Percentiles rank a stretch among this genome's conserved stretches.
phyloP scores from a whole-genome alignment of 2,888 invertebrate species.

The Apamea epomidion region DNA sequence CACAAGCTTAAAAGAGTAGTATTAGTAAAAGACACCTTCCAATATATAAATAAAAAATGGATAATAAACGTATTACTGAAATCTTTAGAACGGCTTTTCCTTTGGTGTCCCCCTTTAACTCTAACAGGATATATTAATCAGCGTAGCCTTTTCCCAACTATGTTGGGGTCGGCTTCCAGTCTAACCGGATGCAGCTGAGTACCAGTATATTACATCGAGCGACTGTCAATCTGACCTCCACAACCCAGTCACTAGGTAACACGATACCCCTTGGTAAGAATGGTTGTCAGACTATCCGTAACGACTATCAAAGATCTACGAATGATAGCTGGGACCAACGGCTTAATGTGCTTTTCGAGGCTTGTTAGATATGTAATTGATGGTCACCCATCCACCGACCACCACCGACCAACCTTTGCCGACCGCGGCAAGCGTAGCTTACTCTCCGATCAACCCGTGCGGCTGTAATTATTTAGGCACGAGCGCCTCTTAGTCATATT shows the following conservation, averaged over 20 bases:
- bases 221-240: background rate
- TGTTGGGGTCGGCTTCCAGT: background rate
- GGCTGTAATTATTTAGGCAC: background rate
- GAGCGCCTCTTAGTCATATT: slow-evolving; percentile 21
- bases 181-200: background rate
- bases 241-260: background rate
- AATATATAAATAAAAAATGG: too few relatives aligned
- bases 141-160: too few relatives aligned
- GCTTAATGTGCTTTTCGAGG: background rate
- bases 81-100: too few relatives aligned
- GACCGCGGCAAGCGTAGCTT: background rate
- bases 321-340: background rate
- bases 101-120: too few relatives aligned
- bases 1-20: too few relatives aligned
- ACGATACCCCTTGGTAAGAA: background rate
- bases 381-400: background rate
- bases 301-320: background rate
- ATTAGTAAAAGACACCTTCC: too few relatives aligned
- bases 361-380: background rate
- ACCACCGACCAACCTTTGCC: too few relatives aligned
- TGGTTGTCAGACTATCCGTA: background rate
- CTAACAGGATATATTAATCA: too few relatives aligned
- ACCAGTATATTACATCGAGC: background rate
- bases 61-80: too few relatives aligned
- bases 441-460: background rate